Evolutionary conservation across 1,140 invertebrate genomes (phyloP).

Genomic region (Danaus plexippus): DNA sequence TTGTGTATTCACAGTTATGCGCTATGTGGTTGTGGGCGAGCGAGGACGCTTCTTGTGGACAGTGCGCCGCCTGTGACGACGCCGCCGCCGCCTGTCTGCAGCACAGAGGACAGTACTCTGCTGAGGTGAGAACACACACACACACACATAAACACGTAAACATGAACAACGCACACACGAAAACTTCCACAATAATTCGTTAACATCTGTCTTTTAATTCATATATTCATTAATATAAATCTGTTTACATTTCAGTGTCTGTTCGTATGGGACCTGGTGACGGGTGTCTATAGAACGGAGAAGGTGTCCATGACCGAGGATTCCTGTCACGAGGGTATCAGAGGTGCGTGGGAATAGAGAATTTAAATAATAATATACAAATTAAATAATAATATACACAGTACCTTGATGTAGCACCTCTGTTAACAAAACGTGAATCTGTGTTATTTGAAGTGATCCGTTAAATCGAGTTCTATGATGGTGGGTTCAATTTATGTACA

Average conservation of each 20-base stretch:
- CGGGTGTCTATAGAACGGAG: slow-evolving; percentile 64
- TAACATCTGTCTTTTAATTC: too few species aligned
- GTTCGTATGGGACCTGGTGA: slow-evolving; percentile 67
- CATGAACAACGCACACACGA: too few species aligned
- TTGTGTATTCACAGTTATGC: slow-evolving; percentile 40
- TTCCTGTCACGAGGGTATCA: slow-evolving; percentile 54
- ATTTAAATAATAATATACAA: too few species aligned
- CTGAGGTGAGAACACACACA: slow-evolving; percentile 38
- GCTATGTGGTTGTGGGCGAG: slow-evolving; percentile 69
- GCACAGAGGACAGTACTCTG: slow-evolving; percentile 61
- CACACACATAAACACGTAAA: neutral
- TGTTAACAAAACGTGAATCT: too few species aligned
- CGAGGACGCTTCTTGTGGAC: slow-evolving; percentile 31
- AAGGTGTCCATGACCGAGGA: slow-evolving; percentile 66
- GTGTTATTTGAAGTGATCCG: too few species aligned
- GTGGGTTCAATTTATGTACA: too few species aligned
- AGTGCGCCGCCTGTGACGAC: slow-evolving; percentile 40
- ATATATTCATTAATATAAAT: too few species aligned
- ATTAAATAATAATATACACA: too few species aligned
- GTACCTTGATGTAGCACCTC: too few species aligned
- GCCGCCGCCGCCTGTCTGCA: slow-evolving; percentile 43
- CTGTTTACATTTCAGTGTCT: slow-evolving; percentile 46
- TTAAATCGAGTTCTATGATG: too few species aligned
- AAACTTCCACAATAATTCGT: too few species aligned
- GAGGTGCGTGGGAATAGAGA: slow-evolving; percentile 36